phyloP scores from a whole-genome alignment of 2,888 invertebrate genomes.

The Trissoscelio sp. region DNA sequence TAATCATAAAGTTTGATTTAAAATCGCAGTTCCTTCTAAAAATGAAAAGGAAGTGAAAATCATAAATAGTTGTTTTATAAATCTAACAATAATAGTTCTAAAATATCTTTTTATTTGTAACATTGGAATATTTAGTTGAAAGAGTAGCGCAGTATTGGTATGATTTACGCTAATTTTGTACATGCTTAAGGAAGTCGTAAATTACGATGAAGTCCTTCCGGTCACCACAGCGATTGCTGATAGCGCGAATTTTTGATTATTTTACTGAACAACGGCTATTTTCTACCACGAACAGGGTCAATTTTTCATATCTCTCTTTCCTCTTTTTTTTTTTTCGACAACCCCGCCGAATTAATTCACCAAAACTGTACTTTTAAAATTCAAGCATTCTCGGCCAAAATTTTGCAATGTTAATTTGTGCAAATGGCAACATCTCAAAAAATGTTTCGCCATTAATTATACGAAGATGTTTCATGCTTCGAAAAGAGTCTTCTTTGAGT shows the following conservation, averaged over 20 bases:
- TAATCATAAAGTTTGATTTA: too few relatives aligned
- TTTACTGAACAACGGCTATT: constrained; percentile 41
- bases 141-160: constrained; percentile 46
- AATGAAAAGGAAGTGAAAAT: too few relatives aligned
- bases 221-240: constrained; percentile 70
- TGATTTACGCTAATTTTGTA: constrained; percentile 79
- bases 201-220: constrained; percentile 77
- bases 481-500: constrained; percentile 26
- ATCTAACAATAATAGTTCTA: not conserved
- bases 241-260: constrained; percentile 65
- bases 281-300: constrained; percentile 35
- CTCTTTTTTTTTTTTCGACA: too few relatives aligned
- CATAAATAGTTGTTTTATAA: too few relatives aligned
- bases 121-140: constrained; percentile 1
- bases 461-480: constrained; percentile 8
- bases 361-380: constrained; percentile 18
- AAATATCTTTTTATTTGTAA: constrained; percentile 1
- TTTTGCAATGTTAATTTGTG: constrained; percentile 22
- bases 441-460: constrained; percentile 35
- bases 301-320: constrained; percentile 19
- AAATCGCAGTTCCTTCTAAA: too few relatives aligned
- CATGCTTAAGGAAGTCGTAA: constrained; percentile 77
- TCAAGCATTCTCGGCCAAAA: constrained; percentile 2
- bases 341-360: constrained; percentile 15
- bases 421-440: constrained; percentile 13